A percentile compares a stretch with the other conserved stretches of the same genome.
These are phyloP conservation scores for Zaprionus africanus DNA, from an alignment of 1,140 invertebrate genomes.

Conservation along the genomic window DNA sequence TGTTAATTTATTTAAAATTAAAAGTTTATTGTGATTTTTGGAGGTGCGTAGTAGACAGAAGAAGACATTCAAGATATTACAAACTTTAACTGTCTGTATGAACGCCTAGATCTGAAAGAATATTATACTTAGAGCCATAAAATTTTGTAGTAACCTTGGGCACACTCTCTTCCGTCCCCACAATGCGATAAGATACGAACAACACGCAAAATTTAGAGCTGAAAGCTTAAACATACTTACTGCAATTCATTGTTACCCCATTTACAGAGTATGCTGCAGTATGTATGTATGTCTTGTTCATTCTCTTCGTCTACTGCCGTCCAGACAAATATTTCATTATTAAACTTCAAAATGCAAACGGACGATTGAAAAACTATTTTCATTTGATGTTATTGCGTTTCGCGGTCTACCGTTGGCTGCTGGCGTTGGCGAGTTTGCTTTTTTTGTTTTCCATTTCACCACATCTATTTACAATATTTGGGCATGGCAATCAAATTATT, in stretches of 20 bases:
- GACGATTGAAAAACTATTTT: conserved; percentile 68
- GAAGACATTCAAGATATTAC: no score
- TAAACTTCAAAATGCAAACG: conserved; percentile 49
- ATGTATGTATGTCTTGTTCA: not conserved
- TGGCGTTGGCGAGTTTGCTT: conserved; percentile 2
- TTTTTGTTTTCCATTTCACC: conserved; percentile 48
- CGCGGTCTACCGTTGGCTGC: conserved; percentile 48
- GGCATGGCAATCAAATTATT: conserved; percentile 66
- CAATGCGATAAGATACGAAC: no score
- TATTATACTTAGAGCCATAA: no score
- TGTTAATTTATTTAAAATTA: no score
- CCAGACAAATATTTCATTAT: conserved; percentile 70
- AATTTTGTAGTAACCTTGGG: no score
- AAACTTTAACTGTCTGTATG: no score
- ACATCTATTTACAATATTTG: conserved; percentile 72
- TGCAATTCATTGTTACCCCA: not conserved
- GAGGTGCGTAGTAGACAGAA: no score
- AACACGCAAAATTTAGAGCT: no score
- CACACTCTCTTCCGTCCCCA: no score
- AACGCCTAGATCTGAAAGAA: no score
- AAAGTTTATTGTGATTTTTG: no score
- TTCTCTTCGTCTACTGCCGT: not conserved
- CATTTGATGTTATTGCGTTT: conserved; percentile 78
- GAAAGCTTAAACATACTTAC: not conserved
- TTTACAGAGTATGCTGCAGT: conserved; percentile 13